Base-by-base conservation (phyloP, 2,113 vertebrate genomes). In the Micromys minutus region DNA sequence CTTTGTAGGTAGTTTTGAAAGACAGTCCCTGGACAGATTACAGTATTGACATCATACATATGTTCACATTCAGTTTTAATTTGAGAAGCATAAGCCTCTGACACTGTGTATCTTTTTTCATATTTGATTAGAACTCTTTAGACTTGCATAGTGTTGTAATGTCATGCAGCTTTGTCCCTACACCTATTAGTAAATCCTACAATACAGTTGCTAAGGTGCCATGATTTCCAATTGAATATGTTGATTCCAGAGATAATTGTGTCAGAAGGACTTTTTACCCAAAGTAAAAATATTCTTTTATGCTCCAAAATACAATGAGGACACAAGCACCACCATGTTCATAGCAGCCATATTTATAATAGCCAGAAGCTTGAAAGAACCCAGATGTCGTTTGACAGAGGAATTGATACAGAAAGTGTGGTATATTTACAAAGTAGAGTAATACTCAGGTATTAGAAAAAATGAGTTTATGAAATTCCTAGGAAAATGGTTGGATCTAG, bases 251-350 rank as follows among this genome's bases (percentile, higher is more conserved):
- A 93, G 13, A 29, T 71, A 63, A 71, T 59, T 26, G 5, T 34
- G 50, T 84, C 9, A 42, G 7, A 24, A 21, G 1, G 8, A 71
- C 80, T 65, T 36, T 67, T 89, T 90, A 89, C 65, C 7, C 74
- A 72, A 72, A 92, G 10, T 50, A 67, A 93, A 95, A 95, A 31
- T 87, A 79, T 65, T 59, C 29, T 81, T 59, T n/a, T 77, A 79
- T 45, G 4, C n/a, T n/a, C n/a, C n/a, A n/a, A n/a, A n/a, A n/a
- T n/a, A n/a, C n/a, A n/a, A n/a, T n/a, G n/a, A n/a, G n/a, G n/a
- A n/a, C n/a, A n/a, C n/a, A n/a, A n/a, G n/a, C n/a, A n/a, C n/a
- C n/a, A n/a, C n/a, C n/a, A n/a, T n/a, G n/a, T n/a, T n/a, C n/a
- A n/a, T n/a, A n/a, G n/a, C n/a, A n/a, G n/a, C n/a, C n/a, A n/a